Percentiles rank a stretch among this genome's conserved stretches.
Conservation (phyloP, 2,797 vertebrate species). For the Hafferia zeledoni region DNA sequence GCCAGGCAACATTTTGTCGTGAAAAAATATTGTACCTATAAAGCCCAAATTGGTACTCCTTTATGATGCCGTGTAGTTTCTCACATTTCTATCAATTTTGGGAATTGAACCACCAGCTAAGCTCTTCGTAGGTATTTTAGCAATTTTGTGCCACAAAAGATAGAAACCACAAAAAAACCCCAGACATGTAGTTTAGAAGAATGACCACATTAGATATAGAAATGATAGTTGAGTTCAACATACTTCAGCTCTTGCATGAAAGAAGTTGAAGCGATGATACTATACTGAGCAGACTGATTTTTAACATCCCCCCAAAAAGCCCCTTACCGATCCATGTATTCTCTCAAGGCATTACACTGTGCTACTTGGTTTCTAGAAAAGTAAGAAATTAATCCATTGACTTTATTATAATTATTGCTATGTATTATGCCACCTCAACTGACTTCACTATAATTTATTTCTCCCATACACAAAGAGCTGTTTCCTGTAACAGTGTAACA, state of each 20-base stretch:
- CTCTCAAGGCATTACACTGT: background rate
- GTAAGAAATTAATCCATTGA: background rate
- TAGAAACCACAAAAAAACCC: background rate
- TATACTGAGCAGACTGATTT: too few relatives aligned
- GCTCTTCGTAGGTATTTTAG: background rate
- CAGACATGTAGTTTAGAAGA: background rate
- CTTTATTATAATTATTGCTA: background rate
- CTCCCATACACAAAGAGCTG: background rate
- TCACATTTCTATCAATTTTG: background rate
- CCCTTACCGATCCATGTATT: background rate
- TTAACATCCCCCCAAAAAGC: background rate
- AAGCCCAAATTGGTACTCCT: background rate
- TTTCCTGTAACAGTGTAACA: background rate
- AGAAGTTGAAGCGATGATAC: background rate
- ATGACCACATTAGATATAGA: background rate
- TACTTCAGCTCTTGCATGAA: background rate
- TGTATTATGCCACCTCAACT: background rate
- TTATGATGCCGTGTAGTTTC: background rate
- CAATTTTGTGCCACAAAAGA: background rate
- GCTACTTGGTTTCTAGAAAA: background rate
- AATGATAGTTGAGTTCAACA: background rate
- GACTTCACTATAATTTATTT: background rate
- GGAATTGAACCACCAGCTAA: background rate
- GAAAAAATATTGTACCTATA: background rate
- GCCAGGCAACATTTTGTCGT: background rate